Evolutionary conservation across 2,113 vertebrate genomes (phyloP), one percentile per base, ranked within the genome.

Genomic region (Dolichotis patagonum): DNA sequence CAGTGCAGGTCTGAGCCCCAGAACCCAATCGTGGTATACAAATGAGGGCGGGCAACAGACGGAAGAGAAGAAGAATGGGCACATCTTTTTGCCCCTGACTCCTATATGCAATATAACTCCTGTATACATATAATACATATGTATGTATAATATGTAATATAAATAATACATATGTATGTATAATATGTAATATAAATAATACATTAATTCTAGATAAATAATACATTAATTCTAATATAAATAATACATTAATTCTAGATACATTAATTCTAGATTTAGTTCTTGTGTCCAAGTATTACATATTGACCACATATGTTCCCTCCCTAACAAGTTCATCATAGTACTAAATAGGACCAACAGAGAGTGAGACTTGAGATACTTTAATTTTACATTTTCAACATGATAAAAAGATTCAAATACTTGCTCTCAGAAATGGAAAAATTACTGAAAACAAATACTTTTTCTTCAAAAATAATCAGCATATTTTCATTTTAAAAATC

Each of bases 311-410:
- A 91, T 86, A 38, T 6, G 6, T n/a, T 32, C 4, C 73, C 90
- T 73, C 38, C 14, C 88, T 93, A 62, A 41, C 69, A 7, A 52
- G 16, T 83, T 93, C 65, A 63, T 91, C 28, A 38, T 65, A 69
- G 73, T 89, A 46, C 28, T 91, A 77, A 85, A 65, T 88, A 43
- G 69, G 28, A 96, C 13, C n/a, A 56, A 56, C 12, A 92, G 69
- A 87, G 14, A 75, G 14, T 78, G 30, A 90, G 81, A 78, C 14
- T 28, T 85, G 49, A 67, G 11, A 67, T 82, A 30, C 26, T 96
- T 95, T 75, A 65, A 24, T 96, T 87, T 96, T 41, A 92, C 71
- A 90, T 71, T 92, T 91, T 97, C 7, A 13, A 43, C 63, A 62
- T 90, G 49, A 5, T n/a, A 83, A 87, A 60, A 17, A 13, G 13